Percentiles rank a stretch among this genome's conserved stretches.
phyloP scores from a whole-genome alignment of 2,888 invertebrate species.

The Rhamphomyia laevipes region DNA sequence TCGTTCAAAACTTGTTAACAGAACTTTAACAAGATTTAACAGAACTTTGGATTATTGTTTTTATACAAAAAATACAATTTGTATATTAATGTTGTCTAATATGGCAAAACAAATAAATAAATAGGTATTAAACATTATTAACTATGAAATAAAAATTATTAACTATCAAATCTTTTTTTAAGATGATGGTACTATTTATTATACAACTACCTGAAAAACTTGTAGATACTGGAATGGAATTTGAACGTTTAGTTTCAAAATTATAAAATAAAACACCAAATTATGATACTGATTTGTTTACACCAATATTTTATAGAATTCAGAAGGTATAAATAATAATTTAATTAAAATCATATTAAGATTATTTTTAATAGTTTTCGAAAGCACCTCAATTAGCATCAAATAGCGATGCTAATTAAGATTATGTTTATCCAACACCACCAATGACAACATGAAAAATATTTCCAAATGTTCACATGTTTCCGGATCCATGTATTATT shows the following conservation, averaged over 20 bases:
- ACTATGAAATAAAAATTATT: slow-evolving; percentile 12
- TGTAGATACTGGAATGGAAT: slow-evolving; percentile 94
- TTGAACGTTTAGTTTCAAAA: slow-evolving; percentile 79
- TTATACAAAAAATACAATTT: slow-evolving; percentile 87
- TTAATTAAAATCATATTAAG: neutral
- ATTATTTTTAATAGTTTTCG: slow-evolving; percentile 32
- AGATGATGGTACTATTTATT: slow-evolving; percentile 54
- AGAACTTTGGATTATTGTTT: slow-evolving; percentile 95
- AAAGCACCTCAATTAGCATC: slow-evolving; percentile 55
- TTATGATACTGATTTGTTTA: slow-evolving; percentile 90
- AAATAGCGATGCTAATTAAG: slow-evolving; percentile 63
- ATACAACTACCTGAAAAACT: slow-evolving; percentile 53
- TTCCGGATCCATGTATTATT: slow-evolving; percentile 73
- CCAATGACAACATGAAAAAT: slow-evolving; percentile 49
- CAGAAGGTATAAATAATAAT: slow-evolving; percentile 43
- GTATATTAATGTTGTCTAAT: too few relatives aligned
- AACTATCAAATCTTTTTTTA: slow-evolving; percentile 11
- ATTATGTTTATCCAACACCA: slow-evolving; percentile 73
- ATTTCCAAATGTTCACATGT: slow-evolving; percentile 50
- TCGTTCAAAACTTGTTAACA: slow-evolving; percentile 50
- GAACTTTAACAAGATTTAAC: slow-evolving; percentile 53
- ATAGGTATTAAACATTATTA: too few relatives aligned
- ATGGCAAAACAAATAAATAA: too few relatives aligned
- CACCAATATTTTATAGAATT: slow-evolving; percentile 60
- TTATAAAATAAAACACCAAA: slow-evolving; percentile 74